Evolutionary conservation across 1,140 invertebrate genomes (phyloP), one percentile per base, ranked within the genome.

Genomic region (Lepidotrigona ventralis): DNA sequence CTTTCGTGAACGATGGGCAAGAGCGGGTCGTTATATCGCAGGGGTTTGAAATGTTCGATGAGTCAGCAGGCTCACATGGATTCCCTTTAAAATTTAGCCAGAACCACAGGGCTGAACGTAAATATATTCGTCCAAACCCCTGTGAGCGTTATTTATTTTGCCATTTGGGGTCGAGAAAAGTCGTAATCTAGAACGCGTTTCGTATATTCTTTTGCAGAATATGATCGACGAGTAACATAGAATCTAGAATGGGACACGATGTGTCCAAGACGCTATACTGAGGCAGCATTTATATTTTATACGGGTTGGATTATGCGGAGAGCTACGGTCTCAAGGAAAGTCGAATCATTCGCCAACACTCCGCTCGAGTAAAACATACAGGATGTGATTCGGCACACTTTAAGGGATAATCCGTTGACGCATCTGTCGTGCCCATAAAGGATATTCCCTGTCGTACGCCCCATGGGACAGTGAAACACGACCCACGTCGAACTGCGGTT

Each of bases 361-460:
- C 63, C 14, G 63, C 17, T 75, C 79, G 79, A 86, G 88, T 90
- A 90, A 89, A 91, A 91, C 89, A 91, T 89, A 82, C 86, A 88
- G 63, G 83, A 73, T 29, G 83, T 73, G 86, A 84, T 88, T 66
- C 82, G 83, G 87, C 91, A 82, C 90, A 79, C 88, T 91, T 46
- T 89, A 91, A 84, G 85, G 75, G 88, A 90, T 92, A 91, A 92
- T 92, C 89, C 90, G 63, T 66, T 79, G 74, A 80, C 85, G 88
- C 92, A 92, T 93, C 92, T 93, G 92, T 90, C 90, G 86, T 64
- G 39, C 88, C 92, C 90, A 89, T 92, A 91, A 92, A 90, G 90
- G 90, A 92, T 29, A 15, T 91, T 90, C 91, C 86, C 77, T 33
- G 72, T 81, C 74, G 76, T n/a, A n/a, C 60, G 29, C 68, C 68